Base-by-base conservation (phyloP, 2,888 invertebrate genomes). In the Homarus gammarus region DNA sequence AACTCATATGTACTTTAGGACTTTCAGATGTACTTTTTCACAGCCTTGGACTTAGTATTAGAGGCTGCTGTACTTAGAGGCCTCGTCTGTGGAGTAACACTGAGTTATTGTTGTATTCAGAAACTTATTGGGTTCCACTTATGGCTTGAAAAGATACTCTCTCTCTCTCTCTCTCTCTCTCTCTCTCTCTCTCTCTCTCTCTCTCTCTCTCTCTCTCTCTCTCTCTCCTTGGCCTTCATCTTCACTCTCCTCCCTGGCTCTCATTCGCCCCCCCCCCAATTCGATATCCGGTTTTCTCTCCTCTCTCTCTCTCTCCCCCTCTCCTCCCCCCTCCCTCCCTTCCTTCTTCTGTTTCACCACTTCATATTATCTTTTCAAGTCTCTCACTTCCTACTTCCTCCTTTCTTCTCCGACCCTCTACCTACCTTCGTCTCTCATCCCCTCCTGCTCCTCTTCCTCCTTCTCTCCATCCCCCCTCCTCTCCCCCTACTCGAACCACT, bases 291-390 rank as follows among this genome's bases (percentile, higher is more conserved):
- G 44, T 12, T 44, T 12, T 44, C 6, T 5, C 44, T 44, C 6
- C 68, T 70, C 70, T 64, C 64, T 64, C 70, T 70, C 44, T 44
- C 44, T 44, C 44, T 44, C 44, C 12, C 44, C 44, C 44, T 44
- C 44, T 12, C 12, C 5, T 44, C 12, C 44, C 12, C 44, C 12
- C 44, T 44, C 44, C 12, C 44, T 44, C 44, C 12, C 44, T 44
- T 12, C 12, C 44, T 44, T 12, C 12, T 12, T 44, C 44, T 44
- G 6, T 44, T 12, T 44, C 44, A 8, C 44, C 12, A 5, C 12
- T 12, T 44, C 44, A 8, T 12, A 8, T 12, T 44, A 5, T 44
- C 44, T 44, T 12, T 44, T 12, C 12, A 5, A 8, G 6, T 44
- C 44, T 44, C 44, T 44, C 68, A 1, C 68, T 68, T n/a, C 2